Conservation (phyloP, 2,113 vertebrate species). For the Meles meles region DNA sequence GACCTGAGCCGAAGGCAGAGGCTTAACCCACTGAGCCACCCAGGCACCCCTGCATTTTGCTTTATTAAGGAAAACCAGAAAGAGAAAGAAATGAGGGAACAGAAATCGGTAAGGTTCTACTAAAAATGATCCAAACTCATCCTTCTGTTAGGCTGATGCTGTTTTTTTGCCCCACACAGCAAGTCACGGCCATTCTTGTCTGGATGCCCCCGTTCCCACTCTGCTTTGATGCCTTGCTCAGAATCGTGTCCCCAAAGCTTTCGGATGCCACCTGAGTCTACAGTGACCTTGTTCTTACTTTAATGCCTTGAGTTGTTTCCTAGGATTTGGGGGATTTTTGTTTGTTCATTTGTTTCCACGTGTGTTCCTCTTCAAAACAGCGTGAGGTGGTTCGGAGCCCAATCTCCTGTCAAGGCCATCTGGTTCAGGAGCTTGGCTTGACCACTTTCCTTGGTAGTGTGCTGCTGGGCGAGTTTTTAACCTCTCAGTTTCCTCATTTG, state of each 20-base stretch:
- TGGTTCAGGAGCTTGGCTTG: background rate
- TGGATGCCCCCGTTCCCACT: background rate
- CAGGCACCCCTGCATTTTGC: background rate
- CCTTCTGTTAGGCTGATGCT: background rate
- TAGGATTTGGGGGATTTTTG: background rate
- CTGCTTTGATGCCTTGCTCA: background rate
- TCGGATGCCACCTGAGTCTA: background rate
- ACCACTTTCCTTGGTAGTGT: background rate
- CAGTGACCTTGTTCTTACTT: background rate
- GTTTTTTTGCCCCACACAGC: background rate
- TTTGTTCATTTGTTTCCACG: background rate
- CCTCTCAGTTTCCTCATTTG: background rate
- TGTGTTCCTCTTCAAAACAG: background rate
- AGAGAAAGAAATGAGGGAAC: background rate
- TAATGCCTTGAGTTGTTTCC: background rate
- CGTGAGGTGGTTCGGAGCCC: background rate
- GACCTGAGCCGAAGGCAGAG: no score
- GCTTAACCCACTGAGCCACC: no score
- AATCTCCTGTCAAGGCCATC: background rate
- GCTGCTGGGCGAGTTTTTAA: background rate
- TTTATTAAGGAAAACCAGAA: conserved; percentile 35
- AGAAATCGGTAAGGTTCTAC: background rate
- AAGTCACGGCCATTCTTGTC: background rate
- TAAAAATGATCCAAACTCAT: background rate
- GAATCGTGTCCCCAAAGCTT: background rate